Percentiles rank a stretch among this genome's conserved stretches.
Conservation (phyloP, 1,140 invertebrate genomes). For the Drosophila prosaltans region DNA sequence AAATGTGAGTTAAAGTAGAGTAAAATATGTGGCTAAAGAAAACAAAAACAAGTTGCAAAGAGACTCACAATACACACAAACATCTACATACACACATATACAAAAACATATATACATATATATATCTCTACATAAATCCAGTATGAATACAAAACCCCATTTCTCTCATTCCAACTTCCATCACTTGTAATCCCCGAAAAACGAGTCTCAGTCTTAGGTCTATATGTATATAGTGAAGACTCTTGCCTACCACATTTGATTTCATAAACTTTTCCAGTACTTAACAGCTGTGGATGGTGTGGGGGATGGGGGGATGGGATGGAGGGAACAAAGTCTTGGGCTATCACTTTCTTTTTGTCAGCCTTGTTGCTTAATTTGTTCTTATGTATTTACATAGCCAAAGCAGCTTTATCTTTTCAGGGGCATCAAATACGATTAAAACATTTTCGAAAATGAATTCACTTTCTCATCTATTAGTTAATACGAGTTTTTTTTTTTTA, state of each 20-base stretch:
- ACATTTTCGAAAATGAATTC: too few species aligned
- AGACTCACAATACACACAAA: not conserved
- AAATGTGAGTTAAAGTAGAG: conserved; percentile 1
- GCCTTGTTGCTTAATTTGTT: conserved; percentile 4
- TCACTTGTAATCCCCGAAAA: conserved; percentile 4
- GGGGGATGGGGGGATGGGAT: not conserved
- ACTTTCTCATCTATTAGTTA: too few species aligned
- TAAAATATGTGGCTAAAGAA: conserved; percentile 7
- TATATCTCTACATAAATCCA: conserved; percentile 13
- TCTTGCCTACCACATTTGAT: not conserved
- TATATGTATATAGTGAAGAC: not conserved
- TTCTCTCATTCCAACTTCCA: not conserved
- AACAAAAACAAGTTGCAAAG: conserved; percentile 9
- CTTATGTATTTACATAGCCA: not conserved
- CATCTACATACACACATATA: conserved; percentile 16
- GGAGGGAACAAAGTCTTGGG: not conserved
- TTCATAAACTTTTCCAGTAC: conserved; percentile 9
- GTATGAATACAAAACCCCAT: not conserved
- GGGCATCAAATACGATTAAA: not conserved
- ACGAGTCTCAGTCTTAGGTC: not conserved
- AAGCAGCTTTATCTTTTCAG: not conserved
- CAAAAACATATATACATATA: conserved; percentile 16
- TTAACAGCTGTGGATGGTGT: not conserved
- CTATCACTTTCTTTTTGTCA: not conserved
- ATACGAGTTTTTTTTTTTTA: too few species aligned